Conservation (phyloP, 1,140 invertebrate genomes). For the Neelides sp. region DNA sequence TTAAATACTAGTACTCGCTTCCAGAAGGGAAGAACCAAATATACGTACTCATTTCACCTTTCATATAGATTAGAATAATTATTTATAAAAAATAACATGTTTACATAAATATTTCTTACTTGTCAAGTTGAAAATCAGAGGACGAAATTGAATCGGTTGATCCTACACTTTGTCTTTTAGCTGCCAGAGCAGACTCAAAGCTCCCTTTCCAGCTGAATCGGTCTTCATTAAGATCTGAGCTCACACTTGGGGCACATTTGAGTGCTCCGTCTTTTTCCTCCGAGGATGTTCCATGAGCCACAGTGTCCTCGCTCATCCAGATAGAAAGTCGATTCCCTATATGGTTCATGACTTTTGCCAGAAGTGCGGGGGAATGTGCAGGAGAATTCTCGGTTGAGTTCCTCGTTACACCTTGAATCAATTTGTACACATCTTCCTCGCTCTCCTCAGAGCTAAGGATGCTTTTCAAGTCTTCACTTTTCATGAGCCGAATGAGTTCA, state of each 20-base stretch:
- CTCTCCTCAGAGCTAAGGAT: slow-evolving; percentile 80
- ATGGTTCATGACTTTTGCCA: slow-evolving; percentile 82
- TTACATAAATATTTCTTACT: slow-evolving; percentile 8
- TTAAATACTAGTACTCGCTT: too few species aligned
- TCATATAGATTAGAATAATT: too few species aligned
- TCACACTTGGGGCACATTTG: slow-evolving; percentile 37
- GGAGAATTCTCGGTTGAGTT: slow-evolving; percentile 33
- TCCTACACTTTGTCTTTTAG: slow-evolving; percentile 41
- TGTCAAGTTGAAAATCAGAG: slow-evolving; percentile 21
- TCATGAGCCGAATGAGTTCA: slow-evolving; percentile 77
- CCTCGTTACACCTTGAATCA: slow-evolving; percentile 20
- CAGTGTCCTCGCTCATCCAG: slow-evolving; percentile 62
- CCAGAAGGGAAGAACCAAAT: too few species aligned
- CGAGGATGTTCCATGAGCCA: slow-evolving; percentile 12
- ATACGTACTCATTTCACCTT: too few species aligned
- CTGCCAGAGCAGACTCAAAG: slow-evolving; percentile 73
- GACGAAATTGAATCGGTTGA: slow-evolving; percentile 26
- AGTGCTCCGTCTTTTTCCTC: slow-evolving; percentile 24
- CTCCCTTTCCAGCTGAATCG: slow-evolving; percentile 77
- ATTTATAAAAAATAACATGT: background rate
- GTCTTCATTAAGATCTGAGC: slow-evolving; percentile 45
- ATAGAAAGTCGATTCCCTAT: slow-evolving; percentile 77
- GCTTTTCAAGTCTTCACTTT: slow-evolving; percentile 78
- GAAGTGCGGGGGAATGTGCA: slow-evolving; percentile 67
- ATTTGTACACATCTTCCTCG: slow-evolving; percentile 54